A percentile compares a stretch with the other conserved stretches of the same genome.
Evolutionary conservation across 2,888 invertebrate genomes (phyloP).

Genomic region (Anoplius nigerrimus): DNA sequence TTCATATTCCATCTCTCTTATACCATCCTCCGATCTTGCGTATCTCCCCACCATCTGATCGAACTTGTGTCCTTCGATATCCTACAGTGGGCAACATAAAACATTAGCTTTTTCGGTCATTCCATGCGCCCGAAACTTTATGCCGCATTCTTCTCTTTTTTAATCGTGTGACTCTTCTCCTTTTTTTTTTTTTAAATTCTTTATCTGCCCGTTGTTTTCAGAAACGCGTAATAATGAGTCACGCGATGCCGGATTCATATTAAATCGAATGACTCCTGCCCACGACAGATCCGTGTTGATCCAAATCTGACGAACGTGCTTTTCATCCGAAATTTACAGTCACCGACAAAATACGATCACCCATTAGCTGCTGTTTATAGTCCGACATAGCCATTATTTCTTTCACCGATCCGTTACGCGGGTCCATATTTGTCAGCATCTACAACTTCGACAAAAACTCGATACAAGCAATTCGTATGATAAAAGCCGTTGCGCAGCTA

Average conservation of each 20-base stretch:
- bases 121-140: neutral
- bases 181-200: neutral
- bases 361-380: no score
- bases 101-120: slow-evolving; percentile 9
- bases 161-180: neutral
- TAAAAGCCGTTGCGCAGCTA: no score
- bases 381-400: no score
- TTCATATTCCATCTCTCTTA: slow-evolving; percentile 73
- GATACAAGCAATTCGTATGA: no score
- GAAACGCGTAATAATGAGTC: neutral
- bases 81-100: slow-evolving; percentile 5
- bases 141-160: neutral
- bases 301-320: no score
- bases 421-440: no score
- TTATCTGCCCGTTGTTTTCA: neutral
- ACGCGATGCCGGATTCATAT: neutral
- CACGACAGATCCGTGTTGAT: no score
- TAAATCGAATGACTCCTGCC: no score
- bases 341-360: no score
- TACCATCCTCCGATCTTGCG: slow-evolving; percentile 64
- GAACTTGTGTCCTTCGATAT: slow-evolving; percentile 2
- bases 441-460: no score
- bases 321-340: no score
- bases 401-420: no score
- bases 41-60: slow-evolving; percentile 25